Percentiles rank a stretch among this genome's conserved stretches.
Conservation (phyloP, 1,140 invertebrate species). For the Potamilus streckersoni region DNA sequence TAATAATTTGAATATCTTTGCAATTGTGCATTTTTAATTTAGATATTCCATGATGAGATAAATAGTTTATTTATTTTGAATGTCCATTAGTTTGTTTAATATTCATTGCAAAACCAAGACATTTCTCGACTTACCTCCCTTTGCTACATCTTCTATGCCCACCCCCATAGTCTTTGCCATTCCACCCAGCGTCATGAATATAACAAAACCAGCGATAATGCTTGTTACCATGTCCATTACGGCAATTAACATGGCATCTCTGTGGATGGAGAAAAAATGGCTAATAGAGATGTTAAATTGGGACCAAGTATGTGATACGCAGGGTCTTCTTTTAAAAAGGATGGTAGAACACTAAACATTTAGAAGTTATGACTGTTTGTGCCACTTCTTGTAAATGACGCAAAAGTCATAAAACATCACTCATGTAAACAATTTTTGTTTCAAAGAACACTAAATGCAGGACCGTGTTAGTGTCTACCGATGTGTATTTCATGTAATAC, state of each 20-base stretch:
- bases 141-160: neutral
- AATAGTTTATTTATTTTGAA: conserved; percentile 5
- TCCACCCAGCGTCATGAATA: conserved; percentile 97
- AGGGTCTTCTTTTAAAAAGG: too few relatives aligned
- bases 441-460: too few relatives aligned
- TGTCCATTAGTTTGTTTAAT: neutral
- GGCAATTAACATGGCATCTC: conserved; percentile 94
- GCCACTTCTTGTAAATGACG: too few relatives aligned
- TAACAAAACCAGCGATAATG: conserved; percentile 98
- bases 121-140: neutral
- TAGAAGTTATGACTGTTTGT: too few relatives aligned
- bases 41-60: conserved; percentile 5
- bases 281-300: conserved; percentile 41
- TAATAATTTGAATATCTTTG: neutral
- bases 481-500: too few relatives aligned
- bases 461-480: too few relatives aligned
- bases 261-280: conserved; percentile 58
- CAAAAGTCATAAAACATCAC: too few relatives aligned
- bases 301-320: too few relatives aligned
- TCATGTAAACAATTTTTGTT: too few relatives aligned
- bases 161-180: conserved; percentile 78
- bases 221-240: conserved; percentile 94
- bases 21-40: neutral
- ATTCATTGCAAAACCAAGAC: neutral
- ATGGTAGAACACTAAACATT: too few relatives aligned